phyloP scores from a whole-genome alignment of 2,113 vertebrate species.

The Orientallactaga bullata region DNA sequence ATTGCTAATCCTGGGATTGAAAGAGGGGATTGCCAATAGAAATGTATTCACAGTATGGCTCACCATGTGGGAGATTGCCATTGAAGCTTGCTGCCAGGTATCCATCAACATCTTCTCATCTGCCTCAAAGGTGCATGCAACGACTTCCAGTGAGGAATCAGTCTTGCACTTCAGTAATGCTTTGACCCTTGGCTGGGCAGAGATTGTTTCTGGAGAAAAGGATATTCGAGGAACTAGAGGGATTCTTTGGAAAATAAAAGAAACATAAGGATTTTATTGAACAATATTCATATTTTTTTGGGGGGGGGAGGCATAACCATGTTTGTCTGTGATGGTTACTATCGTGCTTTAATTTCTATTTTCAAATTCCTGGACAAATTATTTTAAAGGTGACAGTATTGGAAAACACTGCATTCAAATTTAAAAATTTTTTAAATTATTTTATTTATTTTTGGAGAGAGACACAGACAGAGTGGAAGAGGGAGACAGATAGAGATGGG shows the following conservation, averaged over 20 bases:
- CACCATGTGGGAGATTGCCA: conserved; percentile 90
- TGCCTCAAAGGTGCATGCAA: conserved; percentile 12
- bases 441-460: no score
- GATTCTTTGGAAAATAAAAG: conserved; percentile 80
- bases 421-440: no score
- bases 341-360: conserved; percentile 14
- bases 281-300: conserved; percentile 48
- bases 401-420: background rate
- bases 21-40: background rate
- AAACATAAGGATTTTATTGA: conserved; percentile 1
- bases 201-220: conserved; percentile 73
- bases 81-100: conserved; percentile 86
- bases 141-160: conserved; percentile 70
- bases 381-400: background rate
- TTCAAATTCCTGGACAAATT: conserved; percentile 52
- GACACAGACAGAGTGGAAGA: no score
- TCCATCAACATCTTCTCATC: conserved; percentile 87
- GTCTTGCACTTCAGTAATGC: conserved; percentile 58
- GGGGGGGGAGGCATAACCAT: no score
- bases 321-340: conserved; percentile 12
- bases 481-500: no score
- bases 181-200: conserved; percentile 72
- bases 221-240: conserved; percentile 83
- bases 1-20: background rate
- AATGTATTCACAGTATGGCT: background rate